Base-by-base conservation (phyloP, 2,797 vertebrate species). In the Rousettus madagascariensis region DNA sequence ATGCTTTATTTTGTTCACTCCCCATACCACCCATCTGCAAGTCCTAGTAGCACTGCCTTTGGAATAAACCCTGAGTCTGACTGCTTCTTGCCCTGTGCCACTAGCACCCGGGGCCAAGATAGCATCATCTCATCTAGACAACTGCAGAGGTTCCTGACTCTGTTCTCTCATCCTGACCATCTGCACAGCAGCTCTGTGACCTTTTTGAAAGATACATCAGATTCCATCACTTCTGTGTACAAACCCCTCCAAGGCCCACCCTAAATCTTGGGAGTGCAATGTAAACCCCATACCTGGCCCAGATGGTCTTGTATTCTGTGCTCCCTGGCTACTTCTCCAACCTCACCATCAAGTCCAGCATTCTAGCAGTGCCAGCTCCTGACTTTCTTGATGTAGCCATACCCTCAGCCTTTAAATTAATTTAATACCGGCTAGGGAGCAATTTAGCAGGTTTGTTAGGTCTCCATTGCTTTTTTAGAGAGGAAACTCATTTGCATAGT, bases 401-500 rank as follows among this genome's bases (percentile, higher is more conserved):
- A 15, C 17, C 33, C 20, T 61, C 63, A 16, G 61, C 33, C 53
- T 89, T 71, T 33, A 26, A 86, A 72, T 94, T 85, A 15, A 49
- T 68, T 82, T 61, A 66, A 49, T 36, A 22, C n/a, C 51, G 49
- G 68, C 68, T 6, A 10, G 68, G 49, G 74, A 66, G 51, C 49
- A n/a, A 26, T 71, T 94, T 46, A 66, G 61, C 63, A 90, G 74
- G 63, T 92, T 89, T 19, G 0, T 59, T 59, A 80, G 59, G 66
- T 80, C 78, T 88, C 49, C 2, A 0, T 38, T 61, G 84, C 92
- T 94, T 63, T 77, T 63, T 79, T 55, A 63, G 55, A 86, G 57
- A 95, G 46, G 69, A 92, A 92, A 74, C 63, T 96, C 75, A 86
- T 86, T 96, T 89, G 33, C 89, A 75, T 82, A 22, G 57, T 66